These are phyloP conservation scores for Cisticola juncidis DNA, from an alignment of 2,113 vertebrate species.

Conservation along the genomic window DNA sequence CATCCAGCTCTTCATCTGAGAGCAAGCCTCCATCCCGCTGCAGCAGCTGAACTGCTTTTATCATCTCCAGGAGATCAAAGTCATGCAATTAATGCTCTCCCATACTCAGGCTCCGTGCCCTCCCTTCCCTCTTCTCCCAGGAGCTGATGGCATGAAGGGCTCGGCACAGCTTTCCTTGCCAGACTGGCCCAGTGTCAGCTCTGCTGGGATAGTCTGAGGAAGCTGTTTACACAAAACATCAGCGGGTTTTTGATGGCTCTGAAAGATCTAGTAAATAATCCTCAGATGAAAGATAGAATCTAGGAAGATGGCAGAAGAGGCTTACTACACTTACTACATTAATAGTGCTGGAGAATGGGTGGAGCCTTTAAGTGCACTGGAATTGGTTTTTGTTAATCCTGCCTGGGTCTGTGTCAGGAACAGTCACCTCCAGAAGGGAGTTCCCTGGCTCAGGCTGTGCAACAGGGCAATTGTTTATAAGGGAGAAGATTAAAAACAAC, in stretches of 20 bases:
- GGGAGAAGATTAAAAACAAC: not conserved
- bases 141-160: slow-evolving; percentile 1
- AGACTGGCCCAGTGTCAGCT: slow-evolving; percentile 60
- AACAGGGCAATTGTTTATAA: not conserved
- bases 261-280: slow-evolving; percentile 63
- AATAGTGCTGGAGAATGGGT: not conserved
- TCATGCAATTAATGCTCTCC: slow-evolving; percentile 35
- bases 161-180: slow-evolving; percentile 1
- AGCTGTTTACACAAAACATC: slow-evolving; percentile 71
- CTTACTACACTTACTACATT: slow-evolving; percentile 18
- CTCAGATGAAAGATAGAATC: slow-evolving; percentile 45
- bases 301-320: slow-evolving; percentile 10
- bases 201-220: slow-evolving; percentile 26
- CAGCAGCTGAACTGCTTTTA: slow-evolving; percentile 45
- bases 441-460: not conserved
- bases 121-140: slow-evolving; percentile 25
- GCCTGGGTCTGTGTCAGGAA: not conserved
- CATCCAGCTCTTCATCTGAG: not conserved
- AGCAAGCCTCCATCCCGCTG: not conserved
- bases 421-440: slow-evolving; percentile 16
- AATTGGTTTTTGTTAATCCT: slow-evolving; percentile 35
- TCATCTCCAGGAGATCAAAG: slow-evolving; percentile 40
- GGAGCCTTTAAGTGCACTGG: not conserved
- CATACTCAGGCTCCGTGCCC: not conserved
- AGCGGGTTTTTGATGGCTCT: slow-evolving; percentile 58